Base-by-base conservation (phyloP, 2,113 vertebrate genomes). In the Cebidichthys violaceus region DNA sequence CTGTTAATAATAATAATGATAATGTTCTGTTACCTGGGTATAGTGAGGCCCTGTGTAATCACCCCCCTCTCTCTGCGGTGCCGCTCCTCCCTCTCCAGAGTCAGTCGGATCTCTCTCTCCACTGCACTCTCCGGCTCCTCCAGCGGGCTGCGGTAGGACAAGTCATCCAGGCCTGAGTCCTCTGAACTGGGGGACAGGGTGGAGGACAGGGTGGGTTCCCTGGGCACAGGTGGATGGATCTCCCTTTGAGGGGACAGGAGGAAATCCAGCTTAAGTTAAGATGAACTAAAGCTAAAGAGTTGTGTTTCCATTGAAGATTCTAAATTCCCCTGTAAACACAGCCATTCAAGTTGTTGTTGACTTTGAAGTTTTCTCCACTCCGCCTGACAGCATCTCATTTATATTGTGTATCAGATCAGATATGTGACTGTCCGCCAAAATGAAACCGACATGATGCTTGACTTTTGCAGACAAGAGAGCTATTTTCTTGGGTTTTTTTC, bases 71-170 rank as follows among this genome's bases (percentile, higher is more conserved):
- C 93, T 39, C 88, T 83, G 43, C 93, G 91, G 52, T 94, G 91
- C 11, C 68, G 83, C 10, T 93, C 94, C 45, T 95, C 94, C 70
- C 93, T 83, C 82, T 95, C 92, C 37, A 95, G 79, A n/a, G 92
- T 93, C 74, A 90, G 47, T 3, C 93, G 86, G 78, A 95, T 94
- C 89, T 95, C 94, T 77, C 88, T 80, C 75, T 95, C 94, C 66
- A 95, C 93, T 0, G 94, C 87, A 2, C 69, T 95, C 87, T 94
- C 94, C 0, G 86, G 70, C 9, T 94, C 91, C 65, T 93, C 92
- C 61, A 85, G 76, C n/a, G 87, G 70, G 52, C 90, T 86, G 35
- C 92, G 88, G 75, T 77, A 91, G 0, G 80, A 90, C 4, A 61
- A 81, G 52, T 94, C 93, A 9, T 93, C 93, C 73, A 94, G 85